Percentiles rank a stretch among this genome's conserved stretches.
These are phyloP conservation scores for Temnothorax unifasciatus DNA, from an alignment of 2,888 invertebrate genomes.

Conservation along the genomic window DNA sequence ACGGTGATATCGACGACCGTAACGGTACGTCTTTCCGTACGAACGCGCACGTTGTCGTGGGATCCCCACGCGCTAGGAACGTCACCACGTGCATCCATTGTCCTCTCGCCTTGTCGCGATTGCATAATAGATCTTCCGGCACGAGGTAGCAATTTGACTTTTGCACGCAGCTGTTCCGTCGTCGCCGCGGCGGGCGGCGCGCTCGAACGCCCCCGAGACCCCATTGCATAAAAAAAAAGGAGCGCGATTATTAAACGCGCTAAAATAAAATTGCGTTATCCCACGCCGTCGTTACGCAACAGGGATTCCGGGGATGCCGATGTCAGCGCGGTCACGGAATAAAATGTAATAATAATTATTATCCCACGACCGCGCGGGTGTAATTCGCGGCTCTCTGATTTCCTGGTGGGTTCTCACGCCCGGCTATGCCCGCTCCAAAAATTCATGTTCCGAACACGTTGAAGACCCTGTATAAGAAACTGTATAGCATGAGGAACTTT, in stretches of 20 bases:
- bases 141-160: constrained; percentile 26
- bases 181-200: constrained; percentile 2
- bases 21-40: constrained; percentile 70
- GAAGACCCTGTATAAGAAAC: background rate
- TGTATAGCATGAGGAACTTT: background rate
- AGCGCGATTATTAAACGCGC: constrained; percentile 31
- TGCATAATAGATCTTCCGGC: constrained; percentile 66
- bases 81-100: constrained; percentile 61
- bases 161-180: constrained; percentile 17
- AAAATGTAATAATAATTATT: constrained; percentile 21
- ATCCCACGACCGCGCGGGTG: constrained; percentile 42
- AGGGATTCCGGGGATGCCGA: constrained; percentile 21
- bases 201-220: constrained; percentile 29
- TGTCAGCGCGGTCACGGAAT: constrained; percentile 20
- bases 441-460: background rate
- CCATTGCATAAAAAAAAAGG: constrained; percentile 33
- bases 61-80: constrained; percentile 37
- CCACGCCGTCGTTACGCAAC: constrained; percentile 39
- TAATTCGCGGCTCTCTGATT: constrained; percentile 19
- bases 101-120: constrained; percentile 54
- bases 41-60: constrained; percentile 57
- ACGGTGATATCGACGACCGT: constrained; percentile 71
- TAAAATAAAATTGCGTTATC: constrained; percentile 43
- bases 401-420: constrained; percentile 20
- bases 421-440: constrained; percentile 5